phyloP scores from a whole-genome alignment of 2,888 invertebrate species.

The Antheraea assamensis region DNA sequence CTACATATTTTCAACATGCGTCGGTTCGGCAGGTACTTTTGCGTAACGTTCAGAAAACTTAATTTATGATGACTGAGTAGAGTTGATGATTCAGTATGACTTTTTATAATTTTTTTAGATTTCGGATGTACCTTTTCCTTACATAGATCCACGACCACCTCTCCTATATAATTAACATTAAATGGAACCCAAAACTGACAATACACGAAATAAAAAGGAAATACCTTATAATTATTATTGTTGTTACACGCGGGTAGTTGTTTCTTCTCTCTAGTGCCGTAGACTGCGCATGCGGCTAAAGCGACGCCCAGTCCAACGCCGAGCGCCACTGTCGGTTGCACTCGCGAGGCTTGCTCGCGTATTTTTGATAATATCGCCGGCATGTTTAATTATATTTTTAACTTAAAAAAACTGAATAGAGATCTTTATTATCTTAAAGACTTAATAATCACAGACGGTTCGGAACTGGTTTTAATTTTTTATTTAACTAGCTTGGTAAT shows the following conservation, averaged over 20 bases:
- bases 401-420: conserved; percentile 25
- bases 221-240: conserved; percentile 77
- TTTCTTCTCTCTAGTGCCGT: conserved; percentile 69
- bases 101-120: too few species aligned
- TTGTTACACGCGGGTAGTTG: conserved; percentile 63
- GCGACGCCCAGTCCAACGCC: conserved; percentile 76
- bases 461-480: conserved; percentile 9
- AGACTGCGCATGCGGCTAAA: conserved; percentile 69
- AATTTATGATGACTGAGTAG: not conserved
- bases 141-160: too few species aligned
- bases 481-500: not conserved
- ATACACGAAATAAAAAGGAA: conserved; percentile 18
- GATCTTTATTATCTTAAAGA: conserved; percentile 37
- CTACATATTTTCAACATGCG: too few species aligned
- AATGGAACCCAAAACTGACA: too few species aligned
- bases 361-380: conserved; percentile 77
- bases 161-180: too few species aligned
- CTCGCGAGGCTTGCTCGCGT: conserved; percentile 71
- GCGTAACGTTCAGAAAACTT: not conserved
- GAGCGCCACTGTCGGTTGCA: conserved; percentile 67
- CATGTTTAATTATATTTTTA: conserved; percentile 49
- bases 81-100: too few species aligned
- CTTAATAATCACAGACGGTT: conserved; percentile 30
- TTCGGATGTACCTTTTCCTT: too few species aligned
- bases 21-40: too few species aligned